A percentile compares a stretch with the other conserved stretches of the same genome.
Evolutionary conservation across 2,113 vertebrate genomes (phyloP).

Genomic region (Gymnogyps californianus): DNA sequence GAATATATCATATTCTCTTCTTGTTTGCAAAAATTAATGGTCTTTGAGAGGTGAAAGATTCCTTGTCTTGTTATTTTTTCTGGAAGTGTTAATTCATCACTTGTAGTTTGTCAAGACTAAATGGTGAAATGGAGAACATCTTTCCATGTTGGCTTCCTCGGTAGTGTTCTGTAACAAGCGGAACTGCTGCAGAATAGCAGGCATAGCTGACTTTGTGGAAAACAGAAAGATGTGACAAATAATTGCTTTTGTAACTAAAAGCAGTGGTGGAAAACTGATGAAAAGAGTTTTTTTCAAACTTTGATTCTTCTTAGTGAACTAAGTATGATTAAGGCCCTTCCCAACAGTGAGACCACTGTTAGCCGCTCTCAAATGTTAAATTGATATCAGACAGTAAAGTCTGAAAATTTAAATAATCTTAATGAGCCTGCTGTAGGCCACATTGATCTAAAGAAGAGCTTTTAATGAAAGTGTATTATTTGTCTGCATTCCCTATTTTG

Average conservation of each 20-base stretch:
- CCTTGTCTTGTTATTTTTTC: not conserved
- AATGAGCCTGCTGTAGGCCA: not conserved
- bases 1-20: not conserved
- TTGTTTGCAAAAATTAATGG: not conserved
- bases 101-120: not conserved
- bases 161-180: not conserved
- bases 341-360: not conserved
- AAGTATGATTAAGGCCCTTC: not conserved
- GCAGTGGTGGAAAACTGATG: not conserved
- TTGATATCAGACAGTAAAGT: not conserved
- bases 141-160: rapidly evolving
- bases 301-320: not conserved
- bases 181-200: not conserved
- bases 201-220: not conserved
- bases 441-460: not conserved
- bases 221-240: not conserved
- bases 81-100: not conserved
- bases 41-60: not conserved
- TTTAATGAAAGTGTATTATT: not conserved
- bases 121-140: not conserved
- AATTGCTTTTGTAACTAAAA: not conserved
- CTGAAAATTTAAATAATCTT: not conserved
- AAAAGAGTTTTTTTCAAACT: not conserved
- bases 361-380: not conserved
- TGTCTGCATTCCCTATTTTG: not conserved